A percentile compares a stretch with the other conserved stretches of the same genome.
Conservation (phyloP, 2,797 vertebrate genomes). For the Vipera latastei region DNA sequence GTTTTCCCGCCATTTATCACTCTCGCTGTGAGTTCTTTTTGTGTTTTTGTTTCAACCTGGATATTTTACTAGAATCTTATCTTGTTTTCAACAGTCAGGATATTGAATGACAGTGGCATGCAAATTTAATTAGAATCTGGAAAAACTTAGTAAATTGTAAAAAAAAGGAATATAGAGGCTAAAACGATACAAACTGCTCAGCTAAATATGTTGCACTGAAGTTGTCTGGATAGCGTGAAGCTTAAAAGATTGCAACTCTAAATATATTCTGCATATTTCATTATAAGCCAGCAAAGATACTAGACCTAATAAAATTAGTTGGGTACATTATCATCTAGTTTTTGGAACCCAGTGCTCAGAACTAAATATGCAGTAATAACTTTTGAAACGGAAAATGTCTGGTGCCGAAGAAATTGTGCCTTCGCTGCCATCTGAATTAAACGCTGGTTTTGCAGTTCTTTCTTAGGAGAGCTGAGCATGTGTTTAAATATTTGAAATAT, state of each 20-base stretch:
- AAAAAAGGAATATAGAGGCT: background rate
- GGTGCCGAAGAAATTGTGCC: background rate
- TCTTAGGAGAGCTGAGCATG: background rate
- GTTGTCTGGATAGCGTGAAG: background rate
- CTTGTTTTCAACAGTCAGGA: background rate
- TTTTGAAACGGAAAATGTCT: background rate
- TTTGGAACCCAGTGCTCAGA: background rate
- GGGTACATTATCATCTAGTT: background rate
- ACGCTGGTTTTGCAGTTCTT: background rate
- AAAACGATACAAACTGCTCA: background rate
- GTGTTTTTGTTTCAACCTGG: background rate
- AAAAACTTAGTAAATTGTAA: background rate
- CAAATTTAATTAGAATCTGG: background rate
- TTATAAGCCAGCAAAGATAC: background rate
- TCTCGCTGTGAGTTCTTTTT: background rate
- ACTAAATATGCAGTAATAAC: background rate
- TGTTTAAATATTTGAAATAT: background rate
- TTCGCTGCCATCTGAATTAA: background rate
- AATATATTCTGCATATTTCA: background rate
- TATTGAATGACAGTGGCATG: background rate
- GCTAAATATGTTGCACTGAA: background rate
- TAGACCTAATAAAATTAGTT: background rate
- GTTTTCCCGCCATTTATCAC: background rate
- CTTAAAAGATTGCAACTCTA: background rate
- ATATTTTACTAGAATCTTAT: background rate